These are phyloP conservation scores for Spheniscus humboldti DNA, from an alignment of 2,797 vertebrate species.

Conservation along the genomic window DNA sequence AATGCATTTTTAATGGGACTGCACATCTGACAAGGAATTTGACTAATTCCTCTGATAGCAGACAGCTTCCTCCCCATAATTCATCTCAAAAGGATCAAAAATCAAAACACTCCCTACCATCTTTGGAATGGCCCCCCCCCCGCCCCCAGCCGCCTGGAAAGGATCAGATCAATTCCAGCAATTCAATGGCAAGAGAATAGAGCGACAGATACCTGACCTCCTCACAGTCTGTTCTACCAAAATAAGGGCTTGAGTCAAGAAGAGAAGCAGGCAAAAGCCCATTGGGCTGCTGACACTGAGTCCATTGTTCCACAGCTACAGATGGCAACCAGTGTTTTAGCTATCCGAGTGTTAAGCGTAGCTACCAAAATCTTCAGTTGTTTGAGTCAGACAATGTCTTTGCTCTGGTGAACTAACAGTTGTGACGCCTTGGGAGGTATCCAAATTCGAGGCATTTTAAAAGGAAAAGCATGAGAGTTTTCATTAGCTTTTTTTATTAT, in stretches of 20 bases:
- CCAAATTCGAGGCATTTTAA: neutral
- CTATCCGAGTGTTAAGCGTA: fast-evolving
- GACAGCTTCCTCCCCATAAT: conserved; percentile 58
- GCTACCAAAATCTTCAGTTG: neutral
- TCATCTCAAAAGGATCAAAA: conserved; percentile 57
- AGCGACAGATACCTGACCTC: neutral
- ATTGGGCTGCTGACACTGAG: neutral
- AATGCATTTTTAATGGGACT: conserved; percentile 70
- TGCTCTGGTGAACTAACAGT: neutral
- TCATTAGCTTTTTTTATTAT: neutral
- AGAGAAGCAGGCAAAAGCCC: neutral
- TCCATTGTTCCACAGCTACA: neutral
- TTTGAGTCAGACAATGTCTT: neutral
- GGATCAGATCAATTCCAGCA: conserved; percentile 31
- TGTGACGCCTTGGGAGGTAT: neutral
- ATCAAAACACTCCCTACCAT: conserved; percentile 50
- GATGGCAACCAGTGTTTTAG: neutral
- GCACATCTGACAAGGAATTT: conserved; percentile 72
- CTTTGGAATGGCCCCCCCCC: conserved; percentile 34
- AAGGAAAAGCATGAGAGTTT: neutral
- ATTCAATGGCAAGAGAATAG: neutral
- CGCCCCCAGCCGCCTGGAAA: neutral
- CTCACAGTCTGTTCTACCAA: neutral
- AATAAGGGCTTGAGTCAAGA: neutral
- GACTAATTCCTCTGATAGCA: conserved; percentile 57